Evolutionary conservation across 2,797 vertebrate genomes (phyloP), one percentile per base, ranked within the genome.

Genomic region (Neosilurus mollespiculum): DNA sequence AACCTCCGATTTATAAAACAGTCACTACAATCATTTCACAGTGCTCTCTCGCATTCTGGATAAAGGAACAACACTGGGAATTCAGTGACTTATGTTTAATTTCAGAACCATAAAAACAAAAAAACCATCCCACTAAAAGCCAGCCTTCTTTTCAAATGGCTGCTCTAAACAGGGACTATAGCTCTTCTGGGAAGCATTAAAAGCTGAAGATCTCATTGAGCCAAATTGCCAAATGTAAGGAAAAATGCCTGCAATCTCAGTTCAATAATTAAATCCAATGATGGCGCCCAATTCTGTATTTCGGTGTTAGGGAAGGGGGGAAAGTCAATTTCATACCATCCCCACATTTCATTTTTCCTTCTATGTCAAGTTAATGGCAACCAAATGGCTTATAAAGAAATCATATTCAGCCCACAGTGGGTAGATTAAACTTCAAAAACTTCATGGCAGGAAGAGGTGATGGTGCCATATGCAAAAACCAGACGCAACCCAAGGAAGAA

Each of bases 1-100:
- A n/a, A 87, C 53, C 73, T 87, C 77, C 53, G 83, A 88, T 88
- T 87, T 87, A 66, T 81, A 15, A 82, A 73, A 85, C 12, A 56
- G 24, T 22, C 37, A 73, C 9, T 11, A 24, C 16, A 22, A 65
- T 61, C 18, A 22, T 54, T 43, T 56, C 43, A 34, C n/a, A 10
- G 34, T 20, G 4, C 34, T 59, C 22, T 20, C 2, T 7, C 1
- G 4, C n/a, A 61, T 59, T 61, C 61, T 2, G 30, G 61, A 59
- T 70, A 14, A 53, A 70, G 56, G 24, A 83, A 56, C 9, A 16
- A 30, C 30, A 49, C 0, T 9, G 30, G 6, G n/a, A 80, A 73
- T 18, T 49, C 54, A 9, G 59, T 65, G 26, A 24, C 56, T 59
- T 59, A n/a, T 16, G 51, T 64, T 79, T 79, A 9, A 64, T 53